Evolutionary conservation across 2,888 invertebrate species (phyloP).

Genomic region (Drosophila nigricruria): DNA sequence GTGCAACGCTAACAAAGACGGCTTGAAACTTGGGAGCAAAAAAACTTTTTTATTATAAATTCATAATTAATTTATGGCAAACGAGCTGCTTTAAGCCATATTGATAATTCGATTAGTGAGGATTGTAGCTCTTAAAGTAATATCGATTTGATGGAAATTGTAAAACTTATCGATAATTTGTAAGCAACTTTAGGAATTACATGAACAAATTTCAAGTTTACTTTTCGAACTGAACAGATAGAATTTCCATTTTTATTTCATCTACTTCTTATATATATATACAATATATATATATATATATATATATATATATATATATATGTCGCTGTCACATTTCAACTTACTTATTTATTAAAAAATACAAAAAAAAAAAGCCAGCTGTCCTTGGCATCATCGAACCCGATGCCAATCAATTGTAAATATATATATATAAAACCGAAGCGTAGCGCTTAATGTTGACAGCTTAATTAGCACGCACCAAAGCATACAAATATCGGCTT

Average conservation of each 20-base stretch:
- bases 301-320: neutral
- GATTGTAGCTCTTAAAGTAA: neutral
- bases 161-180: neutral
- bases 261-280: neutral
- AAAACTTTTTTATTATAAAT: slow-evolving; percentile 32
- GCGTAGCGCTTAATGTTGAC: slow-evolving; percentile 36
- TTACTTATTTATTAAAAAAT: slow-evolving; percentile 9
- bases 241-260: neutral
- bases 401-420: slow-evolving; percentile 26
- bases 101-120: neutral
- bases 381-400: slow-evolving; percentile 1
- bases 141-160: neutral
- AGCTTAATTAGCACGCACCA: slow-evolving; percentile 47
- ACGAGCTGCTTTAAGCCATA: slow-evolving; percentile 1
- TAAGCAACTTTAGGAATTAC: no score
- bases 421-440: slow-evolving; percentile 12
- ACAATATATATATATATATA: neutral
- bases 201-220: neutral
- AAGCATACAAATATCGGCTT: slow-evolving; percentile 45
- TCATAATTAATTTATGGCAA: slow-evolving; percentile 38
- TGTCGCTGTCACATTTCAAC: neutral
- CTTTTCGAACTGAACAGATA: neutral
- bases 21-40: slow-evolving; percentile 19
- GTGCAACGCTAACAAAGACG: slow-evolving; percentile 11
- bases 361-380: neutral